Base-by-base conservation (phyloP, 2,888 invertebrate genomes). In the Belgica antarctica region DNA sequence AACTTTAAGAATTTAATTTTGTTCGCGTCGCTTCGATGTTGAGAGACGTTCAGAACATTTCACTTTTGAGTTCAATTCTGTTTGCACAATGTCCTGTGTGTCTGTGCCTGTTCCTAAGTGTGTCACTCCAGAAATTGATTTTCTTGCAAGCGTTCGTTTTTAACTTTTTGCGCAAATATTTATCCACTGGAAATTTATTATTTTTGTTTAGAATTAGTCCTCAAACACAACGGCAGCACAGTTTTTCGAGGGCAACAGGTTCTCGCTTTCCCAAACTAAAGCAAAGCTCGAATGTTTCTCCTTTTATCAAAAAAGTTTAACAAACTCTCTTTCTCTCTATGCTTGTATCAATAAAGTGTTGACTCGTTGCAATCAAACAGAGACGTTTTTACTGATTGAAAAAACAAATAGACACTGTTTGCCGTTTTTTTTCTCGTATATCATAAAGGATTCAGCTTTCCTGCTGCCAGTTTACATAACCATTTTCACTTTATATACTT, bases 361-460 rank as follows among this genome's bases (percentile, higher is more conserved):
- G 71, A 71, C 63, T 62, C 63, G 69, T 69, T 69, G 71, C 71
- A 71, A 71, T 41, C 63, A 71, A 46, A 71, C 71, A 71, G 66
- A 65, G 66, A 65, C 66, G 70, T 70, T 70, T 70, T 70, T 69
- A 65, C 62, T 83, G 83, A 83, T 83, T 83, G 83, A 82, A 83
- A 83, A 82, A 82, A 82, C 82, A 83, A 83, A 83, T 82, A 82
- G 70, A 70, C 59, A 70, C 59, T 70, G 70, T 61, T 70, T 70
- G 70, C 36, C 61, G 57, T 22, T 70, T 24, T 15, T 46, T 46
- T 46, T 24, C 62, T 62, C 57, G 66, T 66, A 47, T 65, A 28
- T 47, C 27, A 47, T 47, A 65, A 65, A 65, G 65, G 65, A 65
- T 65, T 65, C 65, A 65, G 28, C 47, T 65, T 47, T 24, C 28